Base-by-base conservation (phyloP, 2,888 invertebrate genomes). In the Noctua janthina region DNA sequence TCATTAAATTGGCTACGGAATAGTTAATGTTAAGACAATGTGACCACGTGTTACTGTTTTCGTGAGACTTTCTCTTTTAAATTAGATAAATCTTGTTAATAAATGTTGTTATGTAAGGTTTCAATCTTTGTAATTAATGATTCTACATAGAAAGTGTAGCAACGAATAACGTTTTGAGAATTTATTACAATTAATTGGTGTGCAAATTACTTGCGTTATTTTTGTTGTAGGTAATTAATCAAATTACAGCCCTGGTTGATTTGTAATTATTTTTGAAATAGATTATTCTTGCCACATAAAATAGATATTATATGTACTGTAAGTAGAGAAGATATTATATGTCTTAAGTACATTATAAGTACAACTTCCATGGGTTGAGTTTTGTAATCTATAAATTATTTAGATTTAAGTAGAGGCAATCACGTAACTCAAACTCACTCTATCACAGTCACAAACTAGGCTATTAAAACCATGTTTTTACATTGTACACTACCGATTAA, bases 1-100 rank as follows among this genome's bases (percentile, higher is more conserved):
- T 89, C 89, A 89, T 89, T 89, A 89, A 87, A 87, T 88, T 90
- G 67, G 73, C 85, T 89, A 70, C 83, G 78, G 83, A 87, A 89
- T 87, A 87, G 87, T 81, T 84, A 84, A 90, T 90, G 84, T 75
- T 71, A 74, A 77, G 74, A 69, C 20, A 75, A 51, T 54, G 83
- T 79, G 81, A 49, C 89, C 78, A 90, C 13, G 43, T 66, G 35
- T 79, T 78, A 71, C 13, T 35, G 7, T 62, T 78, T 78, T 39
- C 43, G 67, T 13, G 72, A 76, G 77, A 88, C 77, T 76, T 67
- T 82, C 56, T 20, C 23, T 72, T 59, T 20, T 39, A 56, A 6
- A 51, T 43, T 29, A 29, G 10, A 49, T 20, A 35, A 20, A 67
- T 43, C 3, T 70, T 62, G 17, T 49, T 70, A 10, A n/a, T 49